Percentiles rank a stretch among this genome's conserved stretches.
phyloP scores from a whole-genome alignment of 2,113 vertebrate species.

The Syngnathus floridae region DNA sequence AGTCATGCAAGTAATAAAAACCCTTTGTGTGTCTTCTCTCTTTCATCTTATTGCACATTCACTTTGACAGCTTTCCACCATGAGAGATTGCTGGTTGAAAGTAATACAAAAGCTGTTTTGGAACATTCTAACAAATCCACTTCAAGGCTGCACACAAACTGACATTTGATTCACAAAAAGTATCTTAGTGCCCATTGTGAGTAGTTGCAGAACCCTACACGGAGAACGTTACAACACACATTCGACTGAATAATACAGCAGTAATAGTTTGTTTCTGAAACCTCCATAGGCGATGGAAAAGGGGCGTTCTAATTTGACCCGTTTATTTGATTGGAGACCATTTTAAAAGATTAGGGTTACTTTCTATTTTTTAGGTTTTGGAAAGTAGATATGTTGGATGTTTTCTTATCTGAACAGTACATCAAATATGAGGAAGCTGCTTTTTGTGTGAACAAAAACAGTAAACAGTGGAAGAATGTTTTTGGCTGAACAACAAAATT shows the following conservation, averaged over 20 bases:
- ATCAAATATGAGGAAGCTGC: neutral
- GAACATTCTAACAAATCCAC: slow-evolving; percentile 21
- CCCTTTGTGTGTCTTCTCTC: neutral
- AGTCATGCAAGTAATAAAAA: neutral
- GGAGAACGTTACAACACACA: neutral
- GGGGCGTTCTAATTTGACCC: neutral
- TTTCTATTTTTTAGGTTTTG: neutral
- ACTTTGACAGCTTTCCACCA: slow-evolving; percentile 40
- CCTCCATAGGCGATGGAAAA: neutral
- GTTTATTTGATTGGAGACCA: neutral
- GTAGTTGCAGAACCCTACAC: neutral
- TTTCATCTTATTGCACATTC: slow-evolving; percentile 4
- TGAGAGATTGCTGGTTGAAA: slow-evolving; percentile 25
- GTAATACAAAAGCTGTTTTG: slow-evolving; percentile 15
- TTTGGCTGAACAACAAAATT: neutral
- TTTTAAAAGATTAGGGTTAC: neutral
- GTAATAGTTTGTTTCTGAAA: neutral
- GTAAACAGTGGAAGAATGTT: no score
- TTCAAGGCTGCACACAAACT: slow-evolving; percentile 10
- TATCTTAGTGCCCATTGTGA: neutral
- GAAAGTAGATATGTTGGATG: neutral
- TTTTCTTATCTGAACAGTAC: neutral
- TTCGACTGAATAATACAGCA: neutral
- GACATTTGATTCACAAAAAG: neutral
- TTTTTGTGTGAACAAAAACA: neutral